These are phyloP conservation scores for Leptobrachium ailaonicum DNA, from an alignment of 2,113 vertebrate genomes.

Conservation along the genomic window DNA sequence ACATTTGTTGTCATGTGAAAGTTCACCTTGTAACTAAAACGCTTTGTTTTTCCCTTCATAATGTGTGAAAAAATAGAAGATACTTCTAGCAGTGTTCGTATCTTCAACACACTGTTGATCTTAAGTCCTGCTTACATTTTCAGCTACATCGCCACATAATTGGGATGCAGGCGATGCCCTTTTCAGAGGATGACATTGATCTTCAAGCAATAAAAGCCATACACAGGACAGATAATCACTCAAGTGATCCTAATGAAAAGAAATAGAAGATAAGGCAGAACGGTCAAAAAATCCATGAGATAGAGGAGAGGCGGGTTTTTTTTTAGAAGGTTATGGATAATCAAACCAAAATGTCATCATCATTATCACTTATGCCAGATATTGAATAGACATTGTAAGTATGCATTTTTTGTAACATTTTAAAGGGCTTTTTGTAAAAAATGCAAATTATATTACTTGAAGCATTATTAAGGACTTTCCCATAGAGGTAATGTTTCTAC, in stretches of 20 bases:
- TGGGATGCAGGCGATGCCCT: constrained; percentile 7
- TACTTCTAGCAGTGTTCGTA: too few relatives aligned
- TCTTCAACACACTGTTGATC: too few relatives aligned
- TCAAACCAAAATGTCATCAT: not conserved
- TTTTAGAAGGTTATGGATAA: not conserved
- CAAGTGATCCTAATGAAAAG: constrained; percentile 21
- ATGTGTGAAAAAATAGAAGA: too few relatives aligned
- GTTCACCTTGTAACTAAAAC: too few relatives aligned
- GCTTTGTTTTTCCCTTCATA: too few relatives aligned
- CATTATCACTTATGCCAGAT: not conserved
- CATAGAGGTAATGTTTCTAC: too few relatives aligned
- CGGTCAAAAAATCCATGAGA: not conserved
- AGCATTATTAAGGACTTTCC: too few relatives aligned
- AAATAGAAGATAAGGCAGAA: not conserved
- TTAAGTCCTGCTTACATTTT: not conserved
- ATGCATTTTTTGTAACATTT: too few relatives aligned
- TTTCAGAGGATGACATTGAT: constrained; percentile 4
- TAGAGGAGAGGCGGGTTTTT: not conserved
- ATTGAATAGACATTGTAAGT: not conserved
- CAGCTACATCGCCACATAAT: not conserved
- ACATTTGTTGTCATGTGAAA: too few relatives aligned
- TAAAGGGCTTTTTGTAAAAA: too few relatives aligned
- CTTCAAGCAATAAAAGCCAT: constrained; percentile 7
- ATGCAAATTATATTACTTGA: too few relatives aligned
- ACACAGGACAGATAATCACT: constrained; percentile 15